phyloP scores from a whole-genome alignment of 2,113 vertebrate species.

The Oryctolagus cuniculus region DNA sequence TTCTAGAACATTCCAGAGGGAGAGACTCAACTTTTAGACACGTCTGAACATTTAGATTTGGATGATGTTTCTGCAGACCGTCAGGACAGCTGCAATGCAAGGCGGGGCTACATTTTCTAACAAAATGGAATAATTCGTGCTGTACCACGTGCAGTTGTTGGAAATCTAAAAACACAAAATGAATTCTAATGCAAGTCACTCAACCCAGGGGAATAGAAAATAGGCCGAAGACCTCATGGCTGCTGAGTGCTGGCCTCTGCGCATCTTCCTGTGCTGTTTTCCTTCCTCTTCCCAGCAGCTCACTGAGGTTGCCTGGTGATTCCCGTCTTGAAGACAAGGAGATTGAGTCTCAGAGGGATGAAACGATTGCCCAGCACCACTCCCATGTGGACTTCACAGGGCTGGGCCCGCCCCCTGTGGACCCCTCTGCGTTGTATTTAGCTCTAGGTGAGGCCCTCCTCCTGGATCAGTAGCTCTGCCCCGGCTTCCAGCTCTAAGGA shows the following conservation, averaged over 20 bases:
- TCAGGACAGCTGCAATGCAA: neutral
- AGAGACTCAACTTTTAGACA: accelerated
- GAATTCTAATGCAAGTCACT: neutral
- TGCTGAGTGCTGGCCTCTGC: accelerated
- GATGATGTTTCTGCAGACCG: neutral
- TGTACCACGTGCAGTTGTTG: neutral
- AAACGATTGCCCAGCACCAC: neutral
- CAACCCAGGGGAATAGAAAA: neutral
- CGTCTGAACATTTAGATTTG: neutral
- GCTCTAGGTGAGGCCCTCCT: neutral
- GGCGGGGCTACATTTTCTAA: neutral
- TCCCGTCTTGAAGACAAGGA: neutral
- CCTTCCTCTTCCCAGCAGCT: neutral
- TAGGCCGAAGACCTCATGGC: neutral
- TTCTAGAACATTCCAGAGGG: neutral
- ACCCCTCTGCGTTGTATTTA: neutral
- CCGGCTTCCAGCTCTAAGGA: neutral
- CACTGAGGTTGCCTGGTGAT: neutral
- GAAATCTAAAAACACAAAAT: neutral
- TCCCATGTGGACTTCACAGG: neutral
- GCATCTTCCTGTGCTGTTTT: neutral
- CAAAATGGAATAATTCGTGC: neutral
- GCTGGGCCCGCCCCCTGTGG: neutral
- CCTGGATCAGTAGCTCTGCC: accelerated
- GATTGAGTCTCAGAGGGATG: neutral